Evolutionary conservation across 2,797 vertebrate genomes (phyloP).

Genomic region (Arrhamphus sclerolepis): DNA sequence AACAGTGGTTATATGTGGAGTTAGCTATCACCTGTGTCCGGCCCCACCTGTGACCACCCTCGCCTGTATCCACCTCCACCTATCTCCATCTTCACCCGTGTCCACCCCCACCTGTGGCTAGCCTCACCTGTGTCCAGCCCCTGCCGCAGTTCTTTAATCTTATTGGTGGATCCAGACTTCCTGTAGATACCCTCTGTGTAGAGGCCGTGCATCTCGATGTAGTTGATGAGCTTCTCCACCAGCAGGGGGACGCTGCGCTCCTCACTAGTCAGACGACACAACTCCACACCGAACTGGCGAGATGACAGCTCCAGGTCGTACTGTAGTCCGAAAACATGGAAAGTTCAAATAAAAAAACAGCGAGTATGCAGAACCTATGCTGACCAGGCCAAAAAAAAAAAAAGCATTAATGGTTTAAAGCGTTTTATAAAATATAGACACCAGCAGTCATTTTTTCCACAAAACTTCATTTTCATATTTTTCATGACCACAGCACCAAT

Average conservation of each 20-base stretch:
- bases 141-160: conserved; percentile 94
- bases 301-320: conserved; percentile 93
- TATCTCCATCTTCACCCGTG: conserved; percentile 79
- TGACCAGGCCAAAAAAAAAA: too few species aligned
- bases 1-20: too few species aligned
- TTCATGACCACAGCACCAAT: too few species aligned
- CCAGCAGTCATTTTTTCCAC: too few species aligned
- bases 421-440: too few species aligned
- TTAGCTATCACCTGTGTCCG: too few species aligned
- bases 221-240: conserved; percentile 97
- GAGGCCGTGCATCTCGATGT: conserved; percentile 98
- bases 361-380: not conserved
- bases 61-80: too few species aligned
- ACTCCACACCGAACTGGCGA: conserved; percentile 94
- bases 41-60: too few species aligned
- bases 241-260: conserved; percentile 92
- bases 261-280: conserved; percentile 92
- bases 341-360: conserved; percentile 27
- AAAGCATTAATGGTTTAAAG: too few species aligned
- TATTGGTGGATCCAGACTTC: conserved; percentile 96
- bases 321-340: conserved; percentile 66
- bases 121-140: conserved; percentile 89
- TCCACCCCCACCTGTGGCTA: conserved; percentile 86
- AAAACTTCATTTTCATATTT: too few species aligned
- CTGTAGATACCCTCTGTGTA: conserved; percentile 98